Percentiles rank a stretch among this genome's conserved stretches.
Conservation (phyloP, 92 coral and sea anemone genomes). For the Phenganax stokvisi region DNA sequence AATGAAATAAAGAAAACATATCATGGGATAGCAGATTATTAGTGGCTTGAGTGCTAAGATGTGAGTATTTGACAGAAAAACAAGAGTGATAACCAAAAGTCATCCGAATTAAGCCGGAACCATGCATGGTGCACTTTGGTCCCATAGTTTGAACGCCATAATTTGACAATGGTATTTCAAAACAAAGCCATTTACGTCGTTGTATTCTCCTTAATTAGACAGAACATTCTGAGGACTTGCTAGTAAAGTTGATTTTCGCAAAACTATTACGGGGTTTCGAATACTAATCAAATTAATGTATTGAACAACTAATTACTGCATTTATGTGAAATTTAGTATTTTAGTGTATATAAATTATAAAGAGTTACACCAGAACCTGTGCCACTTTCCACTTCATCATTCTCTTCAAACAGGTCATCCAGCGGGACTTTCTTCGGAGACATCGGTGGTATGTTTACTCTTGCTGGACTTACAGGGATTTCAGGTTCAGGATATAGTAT, state of each 20-base stretch:
- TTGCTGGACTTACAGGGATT: not conserved
- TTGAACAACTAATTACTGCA: not conserved
- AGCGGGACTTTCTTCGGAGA: not conserved
- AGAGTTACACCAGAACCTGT: not conserved
- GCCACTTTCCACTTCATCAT: not conserved
- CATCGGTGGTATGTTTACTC: not conserved
- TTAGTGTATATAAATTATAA: not conserved
- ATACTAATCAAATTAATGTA: not conserved
- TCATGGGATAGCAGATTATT: no score
- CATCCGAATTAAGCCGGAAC: not conserved
- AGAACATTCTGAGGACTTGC: no score
- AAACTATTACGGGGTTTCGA: no score
- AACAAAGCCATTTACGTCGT: no score
- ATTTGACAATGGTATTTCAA: no score
- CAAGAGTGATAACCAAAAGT: not conserved
- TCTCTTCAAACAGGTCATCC: slow-evolving; percentile 4
- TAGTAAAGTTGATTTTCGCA: no score
- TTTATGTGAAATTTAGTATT: not conserved
- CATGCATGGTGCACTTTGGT: no score
- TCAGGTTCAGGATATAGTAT: slow-evolving; percentile 14
- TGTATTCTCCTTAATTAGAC: no score
- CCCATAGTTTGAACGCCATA: no score
- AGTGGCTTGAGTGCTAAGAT: not conserved
- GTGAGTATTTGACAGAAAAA: not conserved
- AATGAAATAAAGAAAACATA: no score